Evolutionary conservation across 2,113 vertebrate genomes (phyloP).

Genomic region (Psilopsiagon aymara): DNA sequence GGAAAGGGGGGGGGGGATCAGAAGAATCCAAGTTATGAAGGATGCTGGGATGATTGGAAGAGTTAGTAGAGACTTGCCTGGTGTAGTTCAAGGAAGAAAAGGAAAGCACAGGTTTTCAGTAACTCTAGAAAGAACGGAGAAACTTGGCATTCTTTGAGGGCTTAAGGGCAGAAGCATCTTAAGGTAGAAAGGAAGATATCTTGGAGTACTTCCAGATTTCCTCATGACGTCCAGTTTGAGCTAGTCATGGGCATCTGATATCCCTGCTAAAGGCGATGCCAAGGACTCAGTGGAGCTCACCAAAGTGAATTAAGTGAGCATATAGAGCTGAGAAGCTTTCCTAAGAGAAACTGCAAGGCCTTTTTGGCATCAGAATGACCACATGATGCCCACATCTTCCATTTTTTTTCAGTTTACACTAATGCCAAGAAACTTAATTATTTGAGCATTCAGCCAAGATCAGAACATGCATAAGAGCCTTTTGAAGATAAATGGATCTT

Average conservation of each 20-base stretch:
- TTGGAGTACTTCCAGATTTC: not conserved
- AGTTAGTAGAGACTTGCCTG: not conserved
- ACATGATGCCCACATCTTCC: accelerated
- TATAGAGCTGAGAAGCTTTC: not conserved
- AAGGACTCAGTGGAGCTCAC: not conserved
- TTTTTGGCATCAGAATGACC: not conserved
- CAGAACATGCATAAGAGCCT: not conserved
- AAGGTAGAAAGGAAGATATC: not conserved
- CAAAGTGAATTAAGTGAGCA: not conserved
- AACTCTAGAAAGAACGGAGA: not conserved
- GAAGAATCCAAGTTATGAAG: not conserved
- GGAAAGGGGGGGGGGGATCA: not conserved
- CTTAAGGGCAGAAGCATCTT: not conserved
- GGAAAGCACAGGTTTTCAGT: not conserved
- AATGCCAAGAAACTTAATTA: not conserved
- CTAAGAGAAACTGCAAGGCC: not conserved
- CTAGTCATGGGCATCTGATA: not conserved
- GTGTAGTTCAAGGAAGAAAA: not conserved
- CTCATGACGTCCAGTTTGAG: not conserved
- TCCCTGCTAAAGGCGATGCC: not conserved
- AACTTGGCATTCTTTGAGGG: not conserved
- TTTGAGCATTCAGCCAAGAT: not conserved
- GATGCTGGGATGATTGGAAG: not conserved
- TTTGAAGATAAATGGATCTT: not conserved
- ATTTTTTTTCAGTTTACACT: not conserved